Percentiles rank a stretch among this genome's conserved stretches.
phyloP scores from a whole-genome alignment of 2,113 vertebrate species.

The Chaetorhynchus papuensis region DNA sequence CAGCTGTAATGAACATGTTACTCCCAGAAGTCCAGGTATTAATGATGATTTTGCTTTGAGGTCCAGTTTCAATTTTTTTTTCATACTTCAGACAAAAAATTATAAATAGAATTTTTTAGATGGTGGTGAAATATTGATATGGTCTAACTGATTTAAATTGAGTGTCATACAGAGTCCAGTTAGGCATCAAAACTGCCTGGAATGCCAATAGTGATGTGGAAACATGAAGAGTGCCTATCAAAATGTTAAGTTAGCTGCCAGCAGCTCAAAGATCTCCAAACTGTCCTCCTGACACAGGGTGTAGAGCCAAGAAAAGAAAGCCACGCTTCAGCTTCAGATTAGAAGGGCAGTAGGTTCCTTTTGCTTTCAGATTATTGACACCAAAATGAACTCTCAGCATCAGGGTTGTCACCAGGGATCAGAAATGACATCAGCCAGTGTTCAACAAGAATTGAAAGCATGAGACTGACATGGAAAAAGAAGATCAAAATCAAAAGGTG shows the following conservation, averaged over 20 bases:
- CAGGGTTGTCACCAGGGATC: background rate
- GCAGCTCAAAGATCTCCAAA: background rate
- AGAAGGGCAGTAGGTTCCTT: background rate
- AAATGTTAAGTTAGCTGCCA: background rate
- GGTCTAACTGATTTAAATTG: background rate
- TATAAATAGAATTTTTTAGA: background rate
- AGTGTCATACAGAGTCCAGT: background rate
- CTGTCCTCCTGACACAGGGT: background rate
- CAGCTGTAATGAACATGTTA: background rate
- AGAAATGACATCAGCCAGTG: background rate
- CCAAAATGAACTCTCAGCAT: background rate
- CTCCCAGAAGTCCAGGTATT: background rate
- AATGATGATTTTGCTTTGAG: background rate
- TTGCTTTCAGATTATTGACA: background rate
- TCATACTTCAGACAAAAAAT: background rate
- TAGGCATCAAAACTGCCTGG: background rate
- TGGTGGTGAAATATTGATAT: background rate
- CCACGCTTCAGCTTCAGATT: background rate
- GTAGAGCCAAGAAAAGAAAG: background rate
- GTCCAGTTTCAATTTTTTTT: background rate
- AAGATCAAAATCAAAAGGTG: background rate
- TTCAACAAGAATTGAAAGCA: background rate
- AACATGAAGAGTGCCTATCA: background rate
- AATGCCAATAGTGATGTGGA: background rate
- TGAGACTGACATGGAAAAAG: background rate